Evolutionary conservation across 2,888 invertebrate species (phyloP).

Genomic region (Smittia aterrima): DNA sequence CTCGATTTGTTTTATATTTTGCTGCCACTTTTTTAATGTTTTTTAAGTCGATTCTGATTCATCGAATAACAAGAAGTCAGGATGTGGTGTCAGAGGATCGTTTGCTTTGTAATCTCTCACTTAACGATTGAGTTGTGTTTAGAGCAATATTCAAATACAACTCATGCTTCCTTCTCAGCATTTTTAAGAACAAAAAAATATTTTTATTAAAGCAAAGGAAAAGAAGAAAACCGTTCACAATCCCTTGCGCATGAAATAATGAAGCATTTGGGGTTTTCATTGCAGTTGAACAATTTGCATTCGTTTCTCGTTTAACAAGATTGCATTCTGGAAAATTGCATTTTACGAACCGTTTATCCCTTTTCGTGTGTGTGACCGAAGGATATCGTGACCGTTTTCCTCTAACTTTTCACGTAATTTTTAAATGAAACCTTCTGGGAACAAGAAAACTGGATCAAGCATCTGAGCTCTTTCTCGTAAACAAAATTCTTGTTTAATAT

Average conservation of each 20-base stretch:
- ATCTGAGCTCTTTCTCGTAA: not conserved
- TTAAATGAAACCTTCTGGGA: not conserved
- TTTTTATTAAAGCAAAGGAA: not conserved
- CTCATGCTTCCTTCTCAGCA: not conserved
- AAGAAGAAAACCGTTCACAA: no score
- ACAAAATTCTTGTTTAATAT: not conserved
- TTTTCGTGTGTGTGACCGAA: not conserved
- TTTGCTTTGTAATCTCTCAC: not conserved
- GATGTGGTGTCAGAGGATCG: slow-evolving; percentile 13
- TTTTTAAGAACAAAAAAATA: no score
- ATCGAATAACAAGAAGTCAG: not conserved
- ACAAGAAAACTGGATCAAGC: slow-evolving; percentile 23
- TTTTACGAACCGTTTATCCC: not conserved
- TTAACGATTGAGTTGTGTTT: not conserved
- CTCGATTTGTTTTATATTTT: not conserved
- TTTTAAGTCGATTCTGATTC: not conserved
- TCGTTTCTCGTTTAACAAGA: slow-evolving; percentile 36
- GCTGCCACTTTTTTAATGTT: not conserved
- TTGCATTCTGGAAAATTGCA: slow-evolving; percentile 38
- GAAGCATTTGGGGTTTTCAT: slow-evolving; percentile 35
- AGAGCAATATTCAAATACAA: not conserved
- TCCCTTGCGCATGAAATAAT: slow-evolving; percentile 22
- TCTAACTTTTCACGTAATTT: slow-evolving; percentile 10
- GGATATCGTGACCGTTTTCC: not conserved
- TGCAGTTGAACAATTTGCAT: slow-evolving; percentile 30